Conservation (phyloP, 1,140 invertebrate species). For the Metaphire vulgaris region DNA sequence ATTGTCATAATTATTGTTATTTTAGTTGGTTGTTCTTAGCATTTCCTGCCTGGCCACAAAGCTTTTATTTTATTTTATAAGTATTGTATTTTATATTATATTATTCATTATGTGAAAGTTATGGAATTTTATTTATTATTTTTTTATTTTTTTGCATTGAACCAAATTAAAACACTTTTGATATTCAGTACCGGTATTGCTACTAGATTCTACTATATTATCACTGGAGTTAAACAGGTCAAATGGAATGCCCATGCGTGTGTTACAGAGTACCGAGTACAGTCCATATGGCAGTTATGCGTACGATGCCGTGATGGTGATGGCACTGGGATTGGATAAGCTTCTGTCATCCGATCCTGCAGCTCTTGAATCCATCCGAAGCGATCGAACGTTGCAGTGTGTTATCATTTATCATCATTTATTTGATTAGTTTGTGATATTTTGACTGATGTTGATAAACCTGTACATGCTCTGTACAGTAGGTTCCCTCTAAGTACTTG, state of each 20-base stretch:
- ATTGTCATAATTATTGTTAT: not conserved
- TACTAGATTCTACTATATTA: no score
- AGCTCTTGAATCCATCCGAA: constrained; percentile 59
- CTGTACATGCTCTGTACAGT: no score
- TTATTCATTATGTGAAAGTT: not conserved
- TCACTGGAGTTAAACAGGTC: no score
- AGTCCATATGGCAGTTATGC: constrained; percentile 64
- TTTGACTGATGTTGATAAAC: not conserved
- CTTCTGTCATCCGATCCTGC: constrained; percentile 59
- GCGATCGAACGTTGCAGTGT: constrained; percentile 58
- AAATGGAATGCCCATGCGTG: no score
- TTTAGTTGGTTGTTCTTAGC: not conserved
- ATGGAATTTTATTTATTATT: not conserved
- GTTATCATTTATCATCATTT: constrained; percentile 33
- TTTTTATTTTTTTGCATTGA: not conserved
- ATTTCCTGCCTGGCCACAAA: not conserved
- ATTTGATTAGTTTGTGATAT: not conserved
- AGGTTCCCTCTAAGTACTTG: not conserved
- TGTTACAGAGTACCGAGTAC: no score
- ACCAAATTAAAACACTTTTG: not conserved
- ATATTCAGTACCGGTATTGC: no score
- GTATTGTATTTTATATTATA: constrained; percentile 1
- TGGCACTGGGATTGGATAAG: constrained; percentile 65
- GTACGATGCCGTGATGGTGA: constrained; percentile 79
- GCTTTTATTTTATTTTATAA: not conserved